phyloP scores from a whole-genome alignment of 2,113 vertebrate genomes.

The Atrichornis clamosus region DNA sequence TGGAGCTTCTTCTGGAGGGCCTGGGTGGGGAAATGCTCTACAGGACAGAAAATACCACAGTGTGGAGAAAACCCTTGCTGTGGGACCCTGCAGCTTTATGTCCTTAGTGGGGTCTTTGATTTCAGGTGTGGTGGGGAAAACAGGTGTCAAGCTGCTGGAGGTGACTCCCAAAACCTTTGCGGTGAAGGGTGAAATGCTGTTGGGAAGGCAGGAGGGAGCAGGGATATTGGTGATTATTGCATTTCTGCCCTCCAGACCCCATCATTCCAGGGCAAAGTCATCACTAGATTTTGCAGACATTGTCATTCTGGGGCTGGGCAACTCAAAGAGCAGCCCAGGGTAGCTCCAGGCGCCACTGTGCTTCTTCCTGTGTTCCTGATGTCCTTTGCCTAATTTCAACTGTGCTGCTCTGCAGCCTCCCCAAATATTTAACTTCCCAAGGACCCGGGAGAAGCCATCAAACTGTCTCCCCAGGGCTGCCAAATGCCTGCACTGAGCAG shows the following conservation, averaged over 20 bases:
- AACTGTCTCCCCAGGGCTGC: background rate
- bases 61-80: accelerated
- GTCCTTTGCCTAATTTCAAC: background rate
- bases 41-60: accelerated
- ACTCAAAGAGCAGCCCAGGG: background rate
- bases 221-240: background rate
- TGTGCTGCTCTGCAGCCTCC: background rate
- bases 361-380: background rate
- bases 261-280: background rate
- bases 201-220: background rate
- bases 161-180: background rate
- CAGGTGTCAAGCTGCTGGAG: background rate
- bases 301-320: accelerated
- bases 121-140: background rate
- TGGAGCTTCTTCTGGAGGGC: no score
- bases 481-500: background rate
- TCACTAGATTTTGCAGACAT: background rate
- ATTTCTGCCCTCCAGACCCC: background rate
- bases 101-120: background rate
- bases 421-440: background rate
- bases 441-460: background rate
- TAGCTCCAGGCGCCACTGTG: background rate
- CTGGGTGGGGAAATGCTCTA: accelerated
- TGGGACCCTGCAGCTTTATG: no score
- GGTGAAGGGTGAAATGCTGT: background rate